Base-by-base conservation (phyloP, 2,113 vertebrate genomes). In the Podarcis muralis region DNA sequence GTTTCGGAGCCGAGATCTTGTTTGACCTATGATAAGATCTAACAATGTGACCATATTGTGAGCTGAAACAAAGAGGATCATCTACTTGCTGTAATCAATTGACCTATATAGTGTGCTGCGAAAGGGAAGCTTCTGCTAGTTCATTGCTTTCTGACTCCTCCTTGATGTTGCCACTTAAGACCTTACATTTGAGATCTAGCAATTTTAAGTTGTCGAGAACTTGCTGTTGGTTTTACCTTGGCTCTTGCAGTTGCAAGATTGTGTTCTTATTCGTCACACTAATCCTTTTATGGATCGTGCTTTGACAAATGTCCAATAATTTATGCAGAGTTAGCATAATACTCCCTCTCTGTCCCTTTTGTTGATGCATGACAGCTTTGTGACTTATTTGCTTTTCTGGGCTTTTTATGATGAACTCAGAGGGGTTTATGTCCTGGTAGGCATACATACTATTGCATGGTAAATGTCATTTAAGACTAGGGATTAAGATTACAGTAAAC, bases 271-370 rank as follows among this genome's bases (percentile, higher is more conserved):
- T 68, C 66, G 53, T 71, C 3, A n/a, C 66, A 22, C 18, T 83
- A 69, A 83, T 83, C 66, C 82, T 71, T 25, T 71, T 80, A 57
- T 53, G 18, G 69, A 72, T 53, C 40, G 20, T 32, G 53, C 65
- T 83, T 71, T 71, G 27, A 32, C 68, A 84, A 48, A 71, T 80
- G 48, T 62, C 93, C 27, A 84, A n/a, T 79, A 93, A 30, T 48
- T 71, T 74, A 53, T 69, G 62, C 22, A 66, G 15, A 65, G 40
- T 57, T 30, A 15, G 69, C 84, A 22, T 75, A 43, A 86, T 89
- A 37, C 84, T 84, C 90, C 85, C 66, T 40, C 59, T 68, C 53
- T 30, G 5, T 87, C 12, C 6, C 84, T 43, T 57, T 78, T 57
- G 68, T 81, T 69, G 59, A 88, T 25, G 1, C 15, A 8, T 53